A percentile compares a stretch with the other conserved stretches of the same genome.
Evolutionary conservation across 2,888 invertebrate genomes (phyloP).

Genomic region (Stramonita haemastoma): DNA sequence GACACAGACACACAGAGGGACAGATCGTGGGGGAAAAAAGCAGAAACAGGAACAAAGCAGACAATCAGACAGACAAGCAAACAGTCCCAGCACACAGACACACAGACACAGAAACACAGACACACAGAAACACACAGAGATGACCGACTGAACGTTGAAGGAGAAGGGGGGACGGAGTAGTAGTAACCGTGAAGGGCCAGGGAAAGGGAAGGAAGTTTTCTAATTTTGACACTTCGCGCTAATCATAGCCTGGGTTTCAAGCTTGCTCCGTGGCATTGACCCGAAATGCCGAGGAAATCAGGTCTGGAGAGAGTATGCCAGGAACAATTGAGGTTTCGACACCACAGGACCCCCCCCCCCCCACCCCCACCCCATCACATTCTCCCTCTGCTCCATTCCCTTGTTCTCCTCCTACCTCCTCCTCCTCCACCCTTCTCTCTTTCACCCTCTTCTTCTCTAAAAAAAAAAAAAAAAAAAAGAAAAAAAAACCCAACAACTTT

Average conservation of each 20-base stretch:
- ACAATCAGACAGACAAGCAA: not conserved
- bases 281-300: conserved; percentile 33
- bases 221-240: conserved; percentile 28
- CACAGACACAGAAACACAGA: conserved; percentile 13
- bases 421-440: too few species aligned
- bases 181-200: not conserved
- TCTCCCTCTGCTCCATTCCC: too few species aligned
- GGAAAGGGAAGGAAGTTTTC: not conserved
- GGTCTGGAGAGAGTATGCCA: conserved; percentile 30
- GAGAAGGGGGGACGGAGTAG: not conserved
- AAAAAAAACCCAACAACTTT: conserved; percentile 24
- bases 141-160: not conserved
- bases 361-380: too few species aligned
- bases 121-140: conserved; percentile 7
- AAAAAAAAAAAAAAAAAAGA: too few species aligned
- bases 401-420: too few species aligned
- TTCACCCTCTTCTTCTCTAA: too few species aligned
- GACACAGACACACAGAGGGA: conserved; percentile 4
- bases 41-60: not conserved
- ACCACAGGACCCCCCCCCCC: not conserved
- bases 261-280: conserved; percentile 19
- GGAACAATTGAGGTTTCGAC: conserved; percentile 35
- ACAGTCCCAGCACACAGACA: not conserved
- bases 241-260: not conserved
- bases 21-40: too few species aligned